Conservation (phyloP, 2,113 vertebrate genomes). For the Bufo bufo region DNA sequence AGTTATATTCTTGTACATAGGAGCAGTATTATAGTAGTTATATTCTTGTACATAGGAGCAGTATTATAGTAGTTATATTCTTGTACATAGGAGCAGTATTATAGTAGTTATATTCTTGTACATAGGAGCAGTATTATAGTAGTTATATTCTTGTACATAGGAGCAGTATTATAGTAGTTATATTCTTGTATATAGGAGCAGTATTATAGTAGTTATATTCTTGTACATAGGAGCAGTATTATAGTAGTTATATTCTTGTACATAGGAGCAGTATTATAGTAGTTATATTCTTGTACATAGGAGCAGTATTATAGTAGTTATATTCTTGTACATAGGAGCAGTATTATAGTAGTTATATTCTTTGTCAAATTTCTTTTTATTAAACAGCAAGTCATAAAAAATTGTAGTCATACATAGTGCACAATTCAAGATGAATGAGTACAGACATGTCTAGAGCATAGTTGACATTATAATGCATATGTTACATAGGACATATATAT, state of each 20-base stretch:
- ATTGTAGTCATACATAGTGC: too few relatives aligned
- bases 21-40: slow-evolving; percentile 9
- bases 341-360: too few relatives aligned
- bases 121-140: too few relatives aligned
- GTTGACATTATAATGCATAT: too few relatives aligned
- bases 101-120: too few relatives aligned
- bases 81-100: neutral
- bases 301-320: slow-evolving; percentile 1
- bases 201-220: neutral
- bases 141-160: too few relatives aligned
- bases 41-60: neutral
- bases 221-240: neutral
- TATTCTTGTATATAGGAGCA: neutral
- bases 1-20: slow-evolving; percentile 10
- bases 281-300: neutral
- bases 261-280: slow-evolving; percentile 1
- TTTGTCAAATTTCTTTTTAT: too few relatives aligned
- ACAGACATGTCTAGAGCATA: too few relatives aligned
- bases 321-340: neutral
- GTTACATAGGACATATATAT: too few relatives aligned
- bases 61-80: slow-evolving; percentile 7
- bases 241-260: slow-evolving; percentile 13
- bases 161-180: neutral
- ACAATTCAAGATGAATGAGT: too few relatives aligned
- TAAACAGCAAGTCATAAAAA: too few relatives aligned